phyloP scores from a whole-genome alignment of 2,113 vertebrate species.

The Anser brachyrhynchus region DNA sequence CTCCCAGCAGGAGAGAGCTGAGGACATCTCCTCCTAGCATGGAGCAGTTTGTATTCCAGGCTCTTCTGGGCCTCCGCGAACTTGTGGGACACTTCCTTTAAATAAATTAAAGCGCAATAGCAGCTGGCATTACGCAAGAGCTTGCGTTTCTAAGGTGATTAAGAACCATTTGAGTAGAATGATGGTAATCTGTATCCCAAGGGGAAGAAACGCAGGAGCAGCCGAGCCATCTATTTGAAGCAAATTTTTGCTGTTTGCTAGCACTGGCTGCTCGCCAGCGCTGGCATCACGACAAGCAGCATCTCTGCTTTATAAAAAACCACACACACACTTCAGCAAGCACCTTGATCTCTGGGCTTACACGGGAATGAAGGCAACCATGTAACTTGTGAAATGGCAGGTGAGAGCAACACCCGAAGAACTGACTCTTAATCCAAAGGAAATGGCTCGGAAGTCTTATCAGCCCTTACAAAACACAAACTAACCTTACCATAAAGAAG shows the following conservation, averaged over 20 bases:
- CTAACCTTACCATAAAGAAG: not conserved
- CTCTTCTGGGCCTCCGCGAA: not conserved
- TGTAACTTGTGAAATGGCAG: not conserved
- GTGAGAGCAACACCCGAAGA: not conserved
- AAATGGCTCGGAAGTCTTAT: not conserved
- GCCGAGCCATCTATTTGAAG: not conserved
- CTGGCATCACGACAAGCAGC: not conserved
- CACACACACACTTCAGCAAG: not conserved
- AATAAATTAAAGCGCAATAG: not conserved
- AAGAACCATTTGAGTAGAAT: constrained; percentile 19
- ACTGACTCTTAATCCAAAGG: not conserved
- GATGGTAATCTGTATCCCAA: constrained; percentile 29
- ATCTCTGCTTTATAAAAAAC: not conserved
- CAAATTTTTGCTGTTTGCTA: not conserved
- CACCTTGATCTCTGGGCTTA: not conserved
- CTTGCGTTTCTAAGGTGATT: constrained; percentile 15
- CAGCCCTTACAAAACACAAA: not conserved
- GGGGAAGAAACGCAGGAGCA: not conserved
- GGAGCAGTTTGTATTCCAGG: not conserved
- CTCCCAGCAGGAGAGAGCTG: not conserved
- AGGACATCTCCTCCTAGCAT: not conserved
- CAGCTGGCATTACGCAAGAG: not conserved
- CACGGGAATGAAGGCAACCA: too few species aligned
- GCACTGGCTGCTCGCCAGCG: not conserved
- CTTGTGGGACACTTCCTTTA: not conserved